phyloP scores from a whole-genome alignment of 2,797 vertebrate genomes.

The Scomberomorus guttatus region DNA sequence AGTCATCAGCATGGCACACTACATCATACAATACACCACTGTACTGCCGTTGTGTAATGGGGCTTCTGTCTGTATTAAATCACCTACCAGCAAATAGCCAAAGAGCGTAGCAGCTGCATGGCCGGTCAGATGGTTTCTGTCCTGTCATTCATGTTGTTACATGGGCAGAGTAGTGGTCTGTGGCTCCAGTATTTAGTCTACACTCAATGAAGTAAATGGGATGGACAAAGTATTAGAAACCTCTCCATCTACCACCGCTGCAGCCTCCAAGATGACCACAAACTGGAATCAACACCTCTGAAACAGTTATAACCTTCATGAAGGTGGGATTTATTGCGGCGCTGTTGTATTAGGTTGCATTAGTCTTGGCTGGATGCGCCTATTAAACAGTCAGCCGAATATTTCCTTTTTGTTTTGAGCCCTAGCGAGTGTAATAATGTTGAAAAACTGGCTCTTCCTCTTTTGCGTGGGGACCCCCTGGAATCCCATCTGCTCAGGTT shows the following conservation, averaged over 20 bases:
- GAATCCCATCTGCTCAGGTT: conserved; percentile 47
- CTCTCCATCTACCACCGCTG: not conserved
- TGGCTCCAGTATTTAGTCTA: not conserved
- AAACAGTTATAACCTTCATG: not conserved
- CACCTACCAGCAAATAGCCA: conserved; percentile 39
- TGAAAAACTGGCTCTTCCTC: conserved; percentile 31
- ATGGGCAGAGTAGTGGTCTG: not conserved
- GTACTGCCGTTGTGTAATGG: conserved; percentile 72
- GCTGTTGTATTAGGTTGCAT: not conserved
- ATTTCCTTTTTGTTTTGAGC: conserved; percentile 18
- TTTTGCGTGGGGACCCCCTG: conserved; percentile 3
- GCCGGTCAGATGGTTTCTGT: conserved; percentile 22
- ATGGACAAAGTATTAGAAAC: not conserved
- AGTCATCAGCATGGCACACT: conserved; percentile 64
- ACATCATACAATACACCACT: conserved; percentile 73
- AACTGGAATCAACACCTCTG: not conserved
- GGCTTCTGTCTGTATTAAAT: conserved; percentile 63
- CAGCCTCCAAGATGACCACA: not conserved
- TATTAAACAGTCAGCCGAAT: not conserved
- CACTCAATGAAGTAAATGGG: not conserved
- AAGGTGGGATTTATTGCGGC: not conserved
- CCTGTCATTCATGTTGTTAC: conserved; percentile 16
- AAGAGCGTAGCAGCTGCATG: conserved; percentile 64
- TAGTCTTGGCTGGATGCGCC: not conserved
- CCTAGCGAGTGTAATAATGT: conserved; percentile 15